Evolutionary conservation across 2,113 vertebrate genomes (phyloP), one percentile per base, ranked within the genome.

Genomic region (Bos javanicus): DNA sequence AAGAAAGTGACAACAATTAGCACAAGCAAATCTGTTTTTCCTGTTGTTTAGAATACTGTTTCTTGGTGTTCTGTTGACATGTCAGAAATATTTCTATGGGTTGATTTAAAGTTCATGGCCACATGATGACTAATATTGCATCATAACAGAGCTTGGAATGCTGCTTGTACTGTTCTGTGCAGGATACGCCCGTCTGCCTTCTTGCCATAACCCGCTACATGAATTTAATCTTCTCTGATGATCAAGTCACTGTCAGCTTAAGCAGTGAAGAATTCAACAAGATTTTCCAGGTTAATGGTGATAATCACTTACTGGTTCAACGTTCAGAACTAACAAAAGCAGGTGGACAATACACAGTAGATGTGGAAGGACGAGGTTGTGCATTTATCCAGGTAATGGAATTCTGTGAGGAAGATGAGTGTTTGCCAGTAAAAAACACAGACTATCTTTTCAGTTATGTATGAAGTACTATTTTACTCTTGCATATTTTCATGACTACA

Each of bases 171-270:
- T 60, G 28, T 96, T 96, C 87, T 98, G 21, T 97, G 81, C 93
- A 99, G 99, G 98, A 98, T 89, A 99, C 98, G 3, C 95, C 98
- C 2, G 88, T 99, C 39, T 99, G 98, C 91, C 98, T 99, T 87
- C 98, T 98, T 62, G 99, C 98, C 57, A 92, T 99, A 57, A 97
- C 98, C 57, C 95, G 43, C 36, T 99, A 99, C 0, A 98, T 93
- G 92, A 97, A 97, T 59, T 92, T 98, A 95, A 99, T 98, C 43
- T 98, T 98, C 93, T 98, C 97, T 21, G 97, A 98, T n/a, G 81
- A 0, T 21, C 67, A 93, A 62, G 98, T 98, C 71, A 98, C 33
- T 0, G 84, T 99, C 17, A 36, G 96, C 59, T 71, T 98, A 52
- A 95, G 25, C 50, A 96, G n/a, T 30, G 64, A 82, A 89, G 81